phyloP scores from a whole-genome alignment of 2,797 vertebrate genomes.

The Prionace glauca region DNA sequence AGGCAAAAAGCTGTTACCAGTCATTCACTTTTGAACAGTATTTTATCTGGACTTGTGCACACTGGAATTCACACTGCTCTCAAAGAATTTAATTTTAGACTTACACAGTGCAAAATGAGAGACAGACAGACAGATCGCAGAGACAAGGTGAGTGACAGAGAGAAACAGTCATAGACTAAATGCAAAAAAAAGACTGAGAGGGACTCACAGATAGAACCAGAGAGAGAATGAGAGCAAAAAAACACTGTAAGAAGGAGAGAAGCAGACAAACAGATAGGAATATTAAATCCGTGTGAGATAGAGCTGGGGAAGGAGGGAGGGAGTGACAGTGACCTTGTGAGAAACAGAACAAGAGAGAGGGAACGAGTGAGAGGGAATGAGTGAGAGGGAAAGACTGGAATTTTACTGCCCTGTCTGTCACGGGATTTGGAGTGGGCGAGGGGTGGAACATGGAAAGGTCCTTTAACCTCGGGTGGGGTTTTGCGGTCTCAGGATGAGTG shows the following conservation, averaged over 20 bases:
- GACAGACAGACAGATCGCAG: not conserved
- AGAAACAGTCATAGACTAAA: not conserved
- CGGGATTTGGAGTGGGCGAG: too few relatives aligned
- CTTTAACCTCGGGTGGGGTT: too few relatives aligned
- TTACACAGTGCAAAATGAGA: not conserved
- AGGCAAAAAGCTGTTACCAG: not conserved
- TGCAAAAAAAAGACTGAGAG: not conserved
- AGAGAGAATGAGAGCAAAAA: not conserved
- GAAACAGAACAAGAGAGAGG: not conserved
- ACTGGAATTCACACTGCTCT: not conserved
- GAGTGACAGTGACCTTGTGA: not conserved
- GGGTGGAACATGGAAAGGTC: too few relatives aligned
- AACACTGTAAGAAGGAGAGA: not conserved
- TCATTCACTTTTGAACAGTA: not conserved
- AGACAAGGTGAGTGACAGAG: not conserved
- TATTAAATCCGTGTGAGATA: too few relatives aligned
- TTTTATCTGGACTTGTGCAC: not conserved
- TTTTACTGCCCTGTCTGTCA: too few relatives aligned
- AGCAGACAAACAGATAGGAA: not conserved
- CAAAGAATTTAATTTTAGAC: not conserved
- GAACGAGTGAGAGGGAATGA: not conserved
- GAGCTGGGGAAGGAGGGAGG: not conserved
- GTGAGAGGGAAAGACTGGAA: not conserved
- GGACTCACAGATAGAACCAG: not conserved
- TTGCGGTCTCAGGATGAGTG: too few relatives aligned